phyloP scores from a whole-genome alignment of 2,797 vertebrate genomes.

The Sebastes steindachneri region DNA sequence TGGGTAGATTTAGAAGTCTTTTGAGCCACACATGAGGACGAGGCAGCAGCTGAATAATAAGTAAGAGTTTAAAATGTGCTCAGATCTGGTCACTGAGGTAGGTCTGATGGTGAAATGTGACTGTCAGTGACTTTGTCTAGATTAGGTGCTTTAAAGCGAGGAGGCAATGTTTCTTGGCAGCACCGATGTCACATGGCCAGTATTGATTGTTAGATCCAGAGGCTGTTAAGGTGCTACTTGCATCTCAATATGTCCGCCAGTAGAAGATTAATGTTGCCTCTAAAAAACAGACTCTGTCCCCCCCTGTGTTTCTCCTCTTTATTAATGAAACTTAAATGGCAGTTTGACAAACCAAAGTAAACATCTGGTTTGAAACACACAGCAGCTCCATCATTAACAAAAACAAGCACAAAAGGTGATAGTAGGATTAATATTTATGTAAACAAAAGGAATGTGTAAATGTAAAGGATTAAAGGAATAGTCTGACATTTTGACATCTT shows the following conservation, averaged over 20 bases:
- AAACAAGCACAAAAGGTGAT: background rate
- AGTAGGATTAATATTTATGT: background rate
- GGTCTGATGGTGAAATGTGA: conserved; percentile 35
- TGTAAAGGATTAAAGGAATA: background rate
- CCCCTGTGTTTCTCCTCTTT: conserved; percentile 35
- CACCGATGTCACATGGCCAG: conserved; percentile 45
- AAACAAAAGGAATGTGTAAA: background rate
- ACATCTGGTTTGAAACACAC: background rate
- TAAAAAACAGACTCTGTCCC: conserved; percentile 29
- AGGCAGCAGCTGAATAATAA: conserved; percentile 13
- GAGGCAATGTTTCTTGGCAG: conserved; percentile 48
- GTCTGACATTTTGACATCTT: background rate
- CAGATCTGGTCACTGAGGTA: conserved; percentile 4
- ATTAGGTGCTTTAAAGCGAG: conserved; percentile 50
- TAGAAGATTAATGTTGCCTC: conserved; percentile 60
- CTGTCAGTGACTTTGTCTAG: conserved; percentile 41
- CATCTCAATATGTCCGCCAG: conserved; percentile 68
- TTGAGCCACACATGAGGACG: background rate
- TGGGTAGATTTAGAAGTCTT: background rate
- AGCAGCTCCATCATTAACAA: background rate
- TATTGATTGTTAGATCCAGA: conserved; percentile 71
- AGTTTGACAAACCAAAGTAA: conserved; percentile 28
- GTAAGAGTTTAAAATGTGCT: conserved; percentile 1
- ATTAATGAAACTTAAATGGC: conserved; percentile 54
- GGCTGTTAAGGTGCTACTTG: conserved; percentile 59